Percentiles rank a stretch among this genome's conserved stretches.
phyloP scores from a whole-genome alignment of 2,113 vertebrate species.

The Siniperca chuatsi region DNA sequence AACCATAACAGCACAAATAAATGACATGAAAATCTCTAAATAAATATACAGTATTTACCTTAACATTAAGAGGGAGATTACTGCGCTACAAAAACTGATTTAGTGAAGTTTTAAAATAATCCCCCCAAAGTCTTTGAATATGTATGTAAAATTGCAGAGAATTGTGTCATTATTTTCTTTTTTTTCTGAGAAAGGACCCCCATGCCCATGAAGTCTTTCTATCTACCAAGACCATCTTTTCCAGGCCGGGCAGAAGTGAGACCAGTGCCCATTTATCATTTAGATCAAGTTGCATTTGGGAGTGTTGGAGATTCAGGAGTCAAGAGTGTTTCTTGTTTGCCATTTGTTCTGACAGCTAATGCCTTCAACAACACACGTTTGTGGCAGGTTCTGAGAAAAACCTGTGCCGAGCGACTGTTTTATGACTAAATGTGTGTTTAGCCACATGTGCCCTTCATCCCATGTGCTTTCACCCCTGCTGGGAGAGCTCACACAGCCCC shows the following conservation, averaged over 20 bases:
- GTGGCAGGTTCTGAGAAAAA: constrained; percentile 65
- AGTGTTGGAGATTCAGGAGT: background rate
- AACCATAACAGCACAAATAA: too few species aligned
- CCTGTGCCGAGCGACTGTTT: constrained; percentile 50
- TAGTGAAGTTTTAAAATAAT: too few species aligned
- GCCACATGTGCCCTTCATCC: constrained; percentile 66
- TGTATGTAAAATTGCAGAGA: too few species aligned
- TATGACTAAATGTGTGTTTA: constrained; percentile 67
- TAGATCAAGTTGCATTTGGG: constrained; percentile 26
- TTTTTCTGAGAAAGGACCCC: too few species aligned
- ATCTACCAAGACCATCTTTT: background rate
- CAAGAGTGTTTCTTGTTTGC: constrained; percentile 17
- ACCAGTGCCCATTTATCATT: background rate
- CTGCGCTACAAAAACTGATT: too few species aligned
- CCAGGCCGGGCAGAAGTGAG: background rate
- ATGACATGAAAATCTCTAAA: too few species aligned
- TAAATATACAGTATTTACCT: too few species aligned
- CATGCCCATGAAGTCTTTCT: background rate
- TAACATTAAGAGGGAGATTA: too few species aligned
- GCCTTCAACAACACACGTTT: constrained; percentile 41
- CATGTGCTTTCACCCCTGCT: constrained; percentile 68
- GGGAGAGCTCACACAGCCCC: constrained; percentile 54
- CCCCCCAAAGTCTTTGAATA: too few species aligned
- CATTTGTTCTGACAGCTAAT: constrained; percentile 55
- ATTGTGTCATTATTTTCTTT: too few species aligned